Evolutionary conservation across 2,888 invertebrate genomes (phyloP).

Genomic region (Phytoseiulus persimilis): DNA sequence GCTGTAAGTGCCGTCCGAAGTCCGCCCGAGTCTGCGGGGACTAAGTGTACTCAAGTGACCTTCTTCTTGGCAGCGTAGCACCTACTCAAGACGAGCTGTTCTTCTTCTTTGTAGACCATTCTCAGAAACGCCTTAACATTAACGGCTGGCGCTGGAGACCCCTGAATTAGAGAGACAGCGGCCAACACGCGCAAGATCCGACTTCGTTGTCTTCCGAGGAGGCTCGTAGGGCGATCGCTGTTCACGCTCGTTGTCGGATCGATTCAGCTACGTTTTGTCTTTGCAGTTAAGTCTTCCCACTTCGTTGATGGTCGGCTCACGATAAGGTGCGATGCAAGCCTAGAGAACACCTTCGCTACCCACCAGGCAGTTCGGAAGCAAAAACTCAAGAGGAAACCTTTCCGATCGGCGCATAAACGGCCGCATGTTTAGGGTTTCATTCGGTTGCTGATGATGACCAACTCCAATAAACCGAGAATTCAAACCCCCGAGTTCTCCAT

Average conservation of each 20-base stretch:
- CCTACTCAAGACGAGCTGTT: not conserved
- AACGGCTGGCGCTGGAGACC: not conserved
- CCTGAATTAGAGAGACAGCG: not conserved
- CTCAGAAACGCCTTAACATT: not conserved
- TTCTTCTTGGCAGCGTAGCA: not conserved
- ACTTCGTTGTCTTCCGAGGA: not conserved
- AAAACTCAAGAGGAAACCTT: not conserved
- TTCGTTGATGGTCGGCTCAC: conserved; percentile 27
- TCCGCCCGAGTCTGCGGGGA: not conserved
- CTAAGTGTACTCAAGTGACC: not conserved
- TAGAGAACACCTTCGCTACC: not conserved
- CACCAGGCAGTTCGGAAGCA: not conserved
- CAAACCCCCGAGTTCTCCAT: not conserved
- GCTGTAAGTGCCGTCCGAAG: not conserved
- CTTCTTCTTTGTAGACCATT: not conserved
- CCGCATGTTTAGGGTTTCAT: not conserved
- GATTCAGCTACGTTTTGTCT: not conserved
- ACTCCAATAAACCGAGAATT: not conserved
- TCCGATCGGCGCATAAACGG: not conserved
- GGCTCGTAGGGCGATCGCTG: too few species aligned
- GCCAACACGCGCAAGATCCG: not conserved
- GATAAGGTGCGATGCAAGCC: conserved; percentile 11
- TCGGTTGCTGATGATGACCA: not conserved
- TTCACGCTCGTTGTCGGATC: too few species aligned
- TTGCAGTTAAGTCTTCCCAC: conserved; percentile 22